These are phyloP conservation scores for Scalopus aquaticus DNA, from an alignment of 2,113 vertebrate genomes.

Conservation along the genomic window DNA sequence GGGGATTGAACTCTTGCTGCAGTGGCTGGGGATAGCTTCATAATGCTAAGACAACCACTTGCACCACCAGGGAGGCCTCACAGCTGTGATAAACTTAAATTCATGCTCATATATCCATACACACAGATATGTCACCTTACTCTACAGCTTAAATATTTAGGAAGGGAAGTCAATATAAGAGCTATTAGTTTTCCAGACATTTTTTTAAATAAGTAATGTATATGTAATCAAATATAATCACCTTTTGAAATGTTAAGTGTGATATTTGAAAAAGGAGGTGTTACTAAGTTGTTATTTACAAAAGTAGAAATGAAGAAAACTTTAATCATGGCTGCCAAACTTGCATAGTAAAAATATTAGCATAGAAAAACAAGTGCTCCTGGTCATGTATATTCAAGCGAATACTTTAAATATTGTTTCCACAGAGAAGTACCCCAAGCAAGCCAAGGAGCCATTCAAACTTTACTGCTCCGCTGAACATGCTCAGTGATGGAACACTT, in stretches of 20 bases:
- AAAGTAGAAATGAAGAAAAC: neutral
- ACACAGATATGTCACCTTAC: neutral
- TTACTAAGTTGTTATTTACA: neutral
- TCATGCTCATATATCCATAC: neutral
- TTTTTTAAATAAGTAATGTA: constrained; percentile 17
- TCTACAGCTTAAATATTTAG: constrained; percentile 5
- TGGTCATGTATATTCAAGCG: neutral
- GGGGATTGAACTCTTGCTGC: too few species aligned
- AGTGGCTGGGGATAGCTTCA: too few species aligned
- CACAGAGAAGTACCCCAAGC: neutral
- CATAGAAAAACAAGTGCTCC: neutral
- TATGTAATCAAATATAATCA: constrained; percentile 68
- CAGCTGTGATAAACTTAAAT: constrained; percentile 11
- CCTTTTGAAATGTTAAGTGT: neutral
- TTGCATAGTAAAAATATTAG: neutral
- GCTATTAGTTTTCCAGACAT: constrained; percentile 27
- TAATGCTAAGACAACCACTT: too few species aligned
- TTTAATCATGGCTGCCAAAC: neutral
- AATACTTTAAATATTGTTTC: neutral
- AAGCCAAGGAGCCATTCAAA: neutral
- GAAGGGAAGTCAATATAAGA: constrained; percentile 41
- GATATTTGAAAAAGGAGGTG: constrained; percentile 48
- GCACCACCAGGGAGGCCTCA: too few species aligned
- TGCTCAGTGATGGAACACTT: rapidly evolving
- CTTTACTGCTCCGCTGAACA: neutral